A percentile compares a stretch with the other conserved stretches of the same genome.
phyloP scores from a whole-genome alignment of 1,140 invertebrate species.

The Diabrotica virgifera region DNA sequence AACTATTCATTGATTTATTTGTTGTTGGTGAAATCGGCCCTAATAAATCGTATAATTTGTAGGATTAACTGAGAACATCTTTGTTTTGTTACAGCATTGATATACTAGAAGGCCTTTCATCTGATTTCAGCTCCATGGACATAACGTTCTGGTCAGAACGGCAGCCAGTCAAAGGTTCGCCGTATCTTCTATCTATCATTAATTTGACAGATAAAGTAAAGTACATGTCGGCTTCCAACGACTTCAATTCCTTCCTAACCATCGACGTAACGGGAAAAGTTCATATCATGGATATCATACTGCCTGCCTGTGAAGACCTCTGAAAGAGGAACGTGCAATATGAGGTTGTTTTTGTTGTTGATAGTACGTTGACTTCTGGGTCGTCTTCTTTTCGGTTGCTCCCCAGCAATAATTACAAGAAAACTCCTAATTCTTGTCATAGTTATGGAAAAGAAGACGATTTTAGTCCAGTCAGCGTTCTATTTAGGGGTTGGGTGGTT shows the following conservation, averaged over 20 bases:
- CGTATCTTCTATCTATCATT: conserved; percentile 21
- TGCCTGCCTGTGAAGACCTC: neutral
- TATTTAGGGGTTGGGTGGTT: too few species aligned
- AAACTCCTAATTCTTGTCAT: too few species aligned
- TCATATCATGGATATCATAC: conserved; percentile 28
- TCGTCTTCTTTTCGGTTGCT: too few species aligned
- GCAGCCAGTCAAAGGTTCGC: conserved; percentile 5
- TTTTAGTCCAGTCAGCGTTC: too few species aligned
- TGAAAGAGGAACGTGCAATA: neutral
- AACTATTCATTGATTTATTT: too few species aligned
- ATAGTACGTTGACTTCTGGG: too few species aligned
- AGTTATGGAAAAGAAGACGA: too few species aligned
- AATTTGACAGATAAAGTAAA: conserved; percentile 22
- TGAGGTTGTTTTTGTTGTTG: too few species aligned
- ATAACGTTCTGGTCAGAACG: conserved; percentile 21
- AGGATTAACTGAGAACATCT: neutral
- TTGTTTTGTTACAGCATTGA: conserved; percentile 8
- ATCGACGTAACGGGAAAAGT: conserved; percentile 27
- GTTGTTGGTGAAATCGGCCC: too few species aligned
- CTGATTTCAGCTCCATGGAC: conserved; percentile 4
- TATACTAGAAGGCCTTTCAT: conserved; percentile 3
- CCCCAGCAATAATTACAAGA: too few species aligned
- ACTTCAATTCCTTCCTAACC: conserved; percentile 29
- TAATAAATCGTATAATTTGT: too few species aligned
- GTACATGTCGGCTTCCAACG: conserved; percentile 26